These are phyloP conservation scores for Hydrochoerus hydrochaeris DNA, from an alignment of 2,113 vertebrate genomes.

Conservation along the genomic window DNA sequence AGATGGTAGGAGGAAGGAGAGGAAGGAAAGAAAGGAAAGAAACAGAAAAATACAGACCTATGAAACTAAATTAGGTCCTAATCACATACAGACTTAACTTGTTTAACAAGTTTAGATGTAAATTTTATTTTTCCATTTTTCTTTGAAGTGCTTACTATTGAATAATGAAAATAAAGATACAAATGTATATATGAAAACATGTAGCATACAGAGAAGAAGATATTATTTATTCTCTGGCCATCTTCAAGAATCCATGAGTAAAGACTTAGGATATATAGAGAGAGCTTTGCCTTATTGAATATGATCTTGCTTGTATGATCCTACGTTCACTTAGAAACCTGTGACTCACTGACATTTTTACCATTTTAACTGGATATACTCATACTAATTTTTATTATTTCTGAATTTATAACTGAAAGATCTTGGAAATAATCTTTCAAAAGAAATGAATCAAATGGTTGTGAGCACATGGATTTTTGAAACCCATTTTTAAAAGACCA, in stretches of 20 bases:
- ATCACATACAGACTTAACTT: too few species aligned
- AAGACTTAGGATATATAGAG: not conserved
- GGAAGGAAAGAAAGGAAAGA: too few species aligned
- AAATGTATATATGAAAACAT: not conserved
- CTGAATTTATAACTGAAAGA: slow-evolving; percentile 55
- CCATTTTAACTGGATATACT: slow-evolving; percentile 7
- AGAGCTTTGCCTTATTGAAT: not conserved
- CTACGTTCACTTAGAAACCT: not conserved
- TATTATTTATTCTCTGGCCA: not conserved
- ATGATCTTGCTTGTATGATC: not conserved
- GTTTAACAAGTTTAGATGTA: too few species aligned
- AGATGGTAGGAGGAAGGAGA: not conserved
- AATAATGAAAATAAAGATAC: not conserved
- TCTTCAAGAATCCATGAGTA: not conserved
- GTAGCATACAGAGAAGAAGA: not conserved
- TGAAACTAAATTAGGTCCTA: not conserved
- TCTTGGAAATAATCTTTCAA: slow-evolving; percentile 59
- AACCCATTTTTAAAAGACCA: slow-evolving; percentile 60
- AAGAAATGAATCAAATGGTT: slow-evolving; percentile 55
- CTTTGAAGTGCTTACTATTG: not conserved
- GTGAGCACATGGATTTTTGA: slow-evolving; percentile 62
- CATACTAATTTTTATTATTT: slow-evolving; percentile 17
- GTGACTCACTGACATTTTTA: slow-evolving; percentile 22
- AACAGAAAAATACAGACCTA: not conserved
- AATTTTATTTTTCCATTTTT: not conserved